Evolutionary conservation across 1,140 invertebrate species (phyloP), one percentile per base, ranked within the genome.

Genomic region (Leptinotarsa undecemlineata): DNA sequence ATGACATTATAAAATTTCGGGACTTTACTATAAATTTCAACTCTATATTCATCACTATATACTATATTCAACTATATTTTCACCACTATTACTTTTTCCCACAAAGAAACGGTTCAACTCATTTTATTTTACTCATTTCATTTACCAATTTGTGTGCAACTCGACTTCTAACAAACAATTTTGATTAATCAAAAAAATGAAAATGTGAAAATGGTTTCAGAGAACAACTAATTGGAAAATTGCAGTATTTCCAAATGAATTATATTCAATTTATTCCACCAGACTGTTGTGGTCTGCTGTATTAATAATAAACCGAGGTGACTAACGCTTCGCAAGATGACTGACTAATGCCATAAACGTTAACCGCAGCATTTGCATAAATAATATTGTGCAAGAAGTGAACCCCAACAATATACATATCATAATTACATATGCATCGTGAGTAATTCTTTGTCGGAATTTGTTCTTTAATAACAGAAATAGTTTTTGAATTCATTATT

Each of bases 381-480:
- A 57, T 67, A 17, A 67, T 67, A 26, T 67, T 67, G 64, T 67
- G 64, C 64, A 67, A 67, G 20, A 67, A 67, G 26, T 67, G 51
- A 57, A 57, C 1, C 51, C 15, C n/a, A 19, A 19, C 51, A 57
- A 57, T 57, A 15, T 19, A 57, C 51, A 19, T 17, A 57, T 57
- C 17, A 57, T 8, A 15, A 19, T 17, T 15, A 57, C n/a, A 57
- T 15, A 57, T 57, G 15, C n/a, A 3, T 57, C 51, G 51, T 57
- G 1, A n/a, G 15, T 57, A 57, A 57, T 57, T n/a, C 17, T 17
- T 19, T 57, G 51, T 19, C 51, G 51, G 51, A 15, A 57, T 57
- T 57, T 19, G 51, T 19, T 42, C 33, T 42, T 42, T 42, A 42
- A 11, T 42, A 42, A 3, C 8, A 42, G 33, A 2, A 42, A 42